These are phyloP conservation scores for Melanostoma scalare DNA, from an alignment of 2,888 invertebrate species.

Conservation along the genomic window DNA sequence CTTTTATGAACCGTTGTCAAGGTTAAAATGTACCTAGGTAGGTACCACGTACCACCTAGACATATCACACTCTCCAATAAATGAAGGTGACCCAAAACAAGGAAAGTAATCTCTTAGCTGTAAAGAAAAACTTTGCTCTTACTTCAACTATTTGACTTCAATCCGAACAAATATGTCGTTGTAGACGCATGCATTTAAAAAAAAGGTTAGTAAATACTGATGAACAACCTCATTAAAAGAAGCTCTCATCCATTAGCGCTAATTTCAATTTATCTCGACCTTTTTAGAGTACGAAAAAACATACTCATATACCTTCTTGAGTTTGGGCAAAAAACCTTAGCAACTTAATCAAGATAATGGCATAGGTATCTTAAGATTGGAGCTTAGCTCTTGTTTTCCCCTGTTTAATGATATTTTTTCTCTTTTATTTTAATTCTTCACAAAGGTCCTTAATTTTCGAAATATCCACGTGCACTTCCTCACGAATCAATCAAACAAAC, in stretches of 20 bases:
- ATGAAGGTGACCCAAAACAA: no score
- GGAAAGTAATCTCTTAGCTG: no score
- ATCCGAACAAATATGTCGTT: no score
- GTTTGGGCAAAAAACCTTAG: slow-evolving; percentile 16
- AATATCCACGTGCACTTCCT: slow-evolving; percentile 48
- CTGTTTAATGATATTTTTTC: neutral
- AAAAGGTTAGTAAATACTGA: no score
- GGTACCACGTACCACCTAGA: no score
- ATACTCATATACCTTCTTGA: neutral
- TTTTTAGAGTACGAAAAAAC: slow-evolving; percentile 6
- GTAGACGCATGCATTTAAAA: no score
- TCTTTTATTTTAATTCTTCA: slow-evolving; percentile 12
- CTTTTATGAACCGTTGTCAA: no score
- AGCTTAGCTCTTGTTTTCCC: neutral
- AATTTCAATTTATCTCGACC: neutral
- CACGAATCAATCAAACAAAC: slow-evolving; percentile 50
- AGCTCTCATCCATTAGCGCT: slow-evolving; percentile 1
- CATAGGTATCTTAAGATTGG: slow-evolving; percentile 4
- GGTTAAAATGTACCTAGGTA: no score
- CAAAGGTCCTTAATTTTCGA: slow-evolving; percentile 34
- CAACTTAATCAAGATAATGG: slow-evolving; percentile 43
- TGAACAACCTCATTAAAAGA: neutral
- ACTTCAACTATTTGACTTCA: no score
- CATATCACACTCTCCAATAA: no score
- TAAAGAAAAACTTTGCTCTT: no score